phyloP scores from a whole-genome alignment of 2,113 vertebrate species.

The Myotis yumanensis region DNA sequence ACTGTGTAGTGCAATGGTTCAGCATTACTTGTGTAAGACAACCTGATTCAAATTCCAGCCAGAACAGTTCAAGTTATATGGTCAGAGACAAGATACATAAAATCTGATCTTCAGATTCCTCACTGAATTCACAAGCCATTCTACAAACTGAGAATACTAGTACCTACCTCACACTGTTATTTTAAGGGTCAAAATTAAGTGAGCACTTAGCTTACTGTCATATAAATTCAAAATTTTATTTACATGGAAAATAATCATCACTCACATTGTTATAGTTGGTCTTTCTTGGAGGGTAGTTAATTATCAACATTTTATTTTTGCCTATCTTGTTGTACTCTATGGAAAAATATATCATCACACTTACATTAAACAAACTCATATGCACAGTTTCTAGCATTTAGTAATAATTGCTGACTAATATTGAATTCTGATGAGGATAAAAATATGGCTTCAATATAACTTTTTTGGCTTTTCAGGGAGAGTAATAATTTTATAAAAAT shows the following conservation, averaged over 20 bases:
- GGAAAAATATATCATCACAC: not conserved
- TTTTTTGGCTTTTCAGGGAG: not conserved
- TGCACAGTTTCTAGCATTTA: not conserved
- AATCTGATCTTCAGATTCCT: not conserved
- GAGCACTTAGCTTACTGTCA: not conserved
- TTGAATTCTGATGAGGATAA: not conserved
- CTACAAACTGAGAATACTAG: not conserved
- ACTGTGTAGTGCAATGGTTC: not conserved
- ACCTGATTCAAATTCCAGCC: not conserved
- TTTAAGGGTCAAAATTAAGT: not conserved
- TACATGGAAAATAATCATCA: not conserved
- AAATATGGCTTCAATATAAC: not conserved
- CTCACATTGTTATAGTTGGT: not conserved
- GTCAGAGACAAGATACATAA: not conserved
- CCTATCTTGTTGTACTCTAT: not conserved
- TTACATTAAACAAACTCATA: not conserved
- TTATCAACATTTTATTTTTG: not conserved
- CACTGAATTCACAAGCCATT: not conserved
- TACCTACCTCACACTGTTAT: no score
- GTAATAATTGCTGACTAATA: not conserved
- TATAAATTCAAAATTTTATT: not conserved
- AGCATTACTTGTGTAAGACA: not conserved
- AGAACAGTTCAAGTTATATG: not conserved
- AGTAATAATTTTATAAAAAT: constrained; percentile 1
- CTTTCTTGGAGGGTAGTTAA: not conserved